These are phyloP conservation scores for Tetrax tetrax DNA, from an alignment of 2,113 vertebrate genomes.

Conservation along the genomic window DNA sequence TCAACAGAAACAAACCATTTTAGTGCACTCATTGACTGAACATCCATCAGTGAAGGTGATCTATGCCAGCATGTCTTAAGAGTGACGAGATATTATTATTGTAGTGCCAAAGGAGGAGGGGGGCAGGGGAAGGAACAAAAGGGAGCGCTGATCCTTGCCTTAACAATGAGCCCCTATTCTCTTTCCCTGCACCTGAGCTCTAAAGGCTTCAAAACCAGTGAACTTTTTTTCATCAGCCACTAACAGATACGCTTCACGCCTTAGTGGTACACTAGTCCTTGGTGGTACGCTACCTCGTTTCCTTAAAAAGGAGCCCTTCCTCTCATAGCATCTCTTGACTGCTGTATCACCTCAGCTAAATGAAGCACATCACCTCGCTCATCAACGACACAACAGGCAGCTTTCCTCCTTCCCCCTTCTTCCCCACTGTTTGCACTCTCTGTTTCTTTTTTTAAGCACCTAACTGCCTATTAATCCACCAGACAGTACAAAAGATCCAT, in stretches of 20 bases:
- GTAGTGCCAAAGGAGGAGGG: slow-evolving; percentile 60
- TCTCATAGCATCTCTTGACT: slow-evolving; percentile 38
- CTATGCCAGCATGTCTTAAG: slow-evolving; percentile 71
- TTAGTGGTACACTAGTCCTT: not conserved
- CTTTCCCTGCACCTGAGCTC: slow-evolving; percentile 73
- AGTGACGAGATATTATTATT: slow-evolving; percentile 79
- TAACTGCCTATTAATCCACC: slow-evolving; percentile 30
- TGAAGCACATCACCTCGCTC: slow-evolving; percentile 58
- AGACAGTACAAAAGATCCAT: slow-evolving; percentile 66
- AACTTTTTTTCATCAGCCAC: slow-evolving; percentile 51
- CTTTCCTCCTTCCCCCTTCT: slow-evolving; percentile 1
- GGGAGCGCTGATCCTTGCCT: slow-evolving; percentile 46
- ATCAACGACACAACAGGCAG: slow-evolving; percentile 27
- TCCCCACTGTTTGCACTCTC: slow-evolving; percentile 33
- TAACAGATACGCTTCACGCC: slow-evolving; percentile 53
- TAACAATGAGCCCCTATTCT: slow-evolving; percentile 81
- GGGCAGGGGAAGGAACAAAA: slow-evolving; percentile 65
- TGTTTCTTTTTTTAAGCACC: slow-evolving; percentile 56
- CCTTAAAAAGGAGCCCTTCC: slow-evolving; percentile 31
- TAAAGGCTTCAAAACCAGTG: slow-evolving; percentile 51
- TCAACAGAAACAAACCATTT: slow-evolving; percentile 67
- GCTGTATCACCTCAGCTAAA: slow-evolving; percentile 51
- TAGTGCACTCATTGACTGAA: slow-evolving; percentile 41
- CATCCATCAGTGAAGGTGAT: slow-evolving; percentile 67
- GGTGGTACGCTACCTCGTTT: not conserved